Base-by-base conservation (phyloP, 2,888 invertebrate genomes). In the Tetropium fuscum region DNA sequence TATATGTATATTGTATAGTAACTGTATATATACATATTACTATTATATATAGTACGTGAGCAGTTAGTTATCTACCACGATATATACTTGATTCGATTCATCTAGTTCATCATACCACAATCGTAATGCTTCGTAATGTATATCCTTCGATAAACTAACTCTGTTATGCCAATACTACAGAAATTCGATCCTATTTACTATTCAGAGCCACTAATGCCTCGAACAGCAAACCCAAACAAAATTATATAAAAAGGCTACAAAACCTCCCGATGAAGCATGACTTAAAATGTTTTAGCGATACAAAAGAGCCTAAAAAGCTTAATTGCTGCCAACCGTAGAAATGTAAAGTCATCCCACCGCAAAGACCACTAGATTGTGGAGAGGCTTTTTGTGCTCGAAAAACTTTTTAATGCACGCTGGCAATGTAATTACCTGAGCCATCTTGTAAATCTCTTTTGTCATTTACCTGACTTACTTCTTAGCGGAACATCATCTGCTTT, bases 181-280 rank as follows among this genome's bases (percentile, higher is more conserved):
- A 16, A 43, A 49, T 20, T 43, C 7, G 20, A 44, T 57, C 44
- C 20, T 43, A 43, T 49, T 51, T 38, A 22, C 40, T 19, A 27
- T n/a, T 30, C 44, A 22, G 34, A 20, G 11, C 51, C 45, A 36
- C 51, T 58, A 41, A 53, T 49, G 36, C 58, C 44, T 51, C 44
- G 38, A 58, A 56, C 18, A 30, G 53, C 51, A 58, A 56, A 56
- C 48, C 30, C 41, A 53, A 53, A 58, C 58, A 58, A 58, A 58
- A 51, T 51, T 58, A 45, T 44, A 58, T 58, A 56, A 56, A 41
- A n/a, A 45, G 22, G 13, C 11, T 25, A 38, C 47, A 48, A 56
- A 48, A 56, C 47, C 32, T 56, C 15, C 5, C 10, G 8, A 32
- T 48, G 41, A 41, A 38, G 44, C 48, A n/a, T 7, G n/a, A 41